Percentiles rank a stretch among this genome's conserved stretches.
phyloP scores from a whole-genome alignment of 2,888 invertebrate species.

The Scaptomyza polygonia region DNA sequence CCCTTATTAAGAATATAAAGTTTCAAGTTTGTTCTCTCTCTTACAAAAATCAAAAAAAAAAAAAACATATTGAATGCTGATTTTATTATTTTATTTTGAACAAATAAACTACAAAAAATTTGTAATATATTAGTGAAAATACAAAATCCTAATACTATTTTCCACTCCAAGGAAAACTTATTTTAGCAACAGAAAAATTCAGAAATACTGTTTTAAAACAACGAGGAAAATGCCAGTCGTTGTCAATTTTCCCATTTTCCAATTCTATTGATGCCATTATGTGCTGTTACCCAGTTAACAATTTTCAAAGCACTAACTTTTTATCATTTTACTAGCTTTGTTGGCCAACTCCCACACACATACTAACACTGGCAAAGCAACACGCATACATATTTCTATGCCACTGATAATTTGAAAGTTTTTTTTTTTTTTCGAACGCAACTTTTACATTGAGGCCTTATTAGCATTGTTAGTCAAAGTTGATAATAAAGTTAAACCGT shows the following conservation, averaged over 20 bases:
- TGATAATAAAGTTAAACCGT: slow-evolving; percentile 63
- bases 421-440: slow-evolving; percentile 45
- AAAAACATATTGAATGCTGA: too few relatives aligned
- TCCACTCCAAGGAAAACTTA: too few relatives aligned
- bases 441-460: slow-evolving; percentile 64
- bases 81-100: too few relatives aligned
- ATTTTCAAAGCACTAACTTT: slow-evolving; percentile 42
- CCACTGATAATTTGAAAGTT: slow-evolving; percentile 48
- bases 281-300: slow-evolving; percentile 11
- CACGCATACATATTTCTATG: slow-evolving; percentile 11
- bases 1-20: neutral
- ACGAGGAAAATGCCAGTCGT: neutral
- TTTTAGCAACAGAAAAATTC: neutral
- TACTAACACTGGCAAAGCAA: neutral
- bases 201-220: neutral
- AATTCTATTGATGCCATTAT: slow-evolving; percentile 11
- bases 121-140: too few relatives aligned
- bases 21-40: neutral
- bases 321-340: slow-evolving; percentile 49
- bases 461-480: slow-evolving; percentile 75
- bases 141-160: too few relatives aligned
- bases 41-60: too few relatives aligned
- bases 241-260: slow-evolving; percentile 15
- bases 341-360: slow-evolving; percentile 15
- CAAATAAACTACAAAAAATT: too few relatives aligned